Percentiles rank a stretch among this genome's conserved stretches.
Conservation (phyloP, 2,113 vertebrate genomes). For the Thomomys bottae region DNA sequence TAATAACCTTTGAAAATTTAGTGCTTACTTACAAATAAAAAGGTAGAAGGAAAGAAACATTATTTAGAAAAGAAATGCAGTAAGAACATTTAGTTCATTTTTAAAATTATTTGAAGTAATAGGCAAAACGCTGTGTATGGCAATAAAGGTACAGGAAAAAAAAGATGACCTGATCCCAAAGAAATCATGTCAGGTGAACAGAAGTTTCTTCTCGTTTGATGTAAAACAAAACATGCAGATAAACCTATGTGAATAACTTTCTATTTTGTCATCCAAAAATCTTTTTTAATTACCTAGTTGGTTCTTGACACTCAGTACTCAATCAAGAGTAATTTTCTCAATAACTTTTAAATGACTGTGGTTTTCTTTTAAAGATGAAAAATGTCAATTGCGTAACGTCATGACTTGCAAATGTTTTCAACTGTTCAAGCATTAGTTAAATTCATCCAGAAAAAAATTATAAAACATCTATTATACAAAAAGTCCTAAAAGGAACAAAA, state of each 20-base stretch:
- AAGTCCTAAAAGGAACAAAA: not conserved
- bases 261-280: constrained; percentile 19
- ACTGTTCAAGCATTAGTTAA: not conserved
- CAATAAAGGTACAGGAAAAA: constrained; percentile 21
- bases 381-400: not conserved
- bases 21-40: constrained; percentile 55
- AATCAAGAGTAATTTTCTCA: constrained; percentile 26
- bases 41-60: not conserved
- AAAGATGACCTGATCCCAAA: constrained; percentile 14
- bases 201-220: not conserved
- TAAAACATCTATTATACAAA: not conserved
- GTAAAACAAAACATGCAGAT: not conserved
- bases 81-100: constrained; percentile 72
- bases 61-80: constrained; percentile 55
- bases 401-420: not conserved
- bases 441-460: constrained; percentile 25
- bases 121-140: constrained; percentile 39
- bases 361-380: constrained; percentile 27
- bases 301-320: not conserved
- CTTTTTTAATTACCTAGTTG: not conserved
- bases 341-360: not conserved
- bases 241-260: constrained; percentile 13
- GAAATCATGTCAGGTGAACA: constrained; percentile 19
- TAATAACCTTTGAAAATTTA: constrained; percentile 74
- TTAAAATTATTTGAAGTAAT: constrained; percentile 70